These are phyloP conservation scores for Sciurus vulgaris DNA, from an alignment of 2,797 vertebrate genomes.

Conservation along the genomic window DNA sequence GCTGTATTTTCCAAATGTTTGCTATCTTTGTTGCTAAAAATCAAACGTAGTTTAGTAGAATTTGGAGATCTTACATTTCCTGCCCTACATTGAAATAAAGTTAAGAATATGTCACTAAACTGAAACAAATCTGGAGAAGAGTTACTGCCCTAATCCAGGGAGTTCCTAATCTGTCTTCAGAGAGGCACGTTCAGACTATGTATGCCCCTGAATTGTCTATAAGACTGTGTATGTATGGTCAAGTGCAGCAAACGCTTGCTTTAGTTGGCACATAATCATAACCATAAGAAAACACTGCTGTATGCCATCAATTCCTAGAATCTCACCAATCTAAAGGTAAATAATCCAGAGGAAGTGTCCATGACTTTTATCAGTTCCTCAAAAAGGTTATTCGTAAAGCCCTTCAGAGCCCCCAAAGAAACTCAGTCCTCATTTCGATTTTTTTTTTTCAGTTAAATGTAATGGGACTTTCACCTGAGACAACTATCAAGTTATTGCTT, in stretches of 20 bases:
- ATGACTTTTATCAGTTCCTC: neutral
- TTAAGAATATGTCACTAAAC: slow-evolving; percentile 12
- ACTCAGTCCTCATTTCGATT: neutral
- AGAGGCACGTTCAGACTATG: neutral
- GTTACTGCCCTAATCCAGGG: neutral
- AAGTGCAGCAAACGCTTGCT: no score
- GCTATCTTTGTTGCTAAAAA: neutral
- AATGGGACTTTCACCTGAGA: neutral
- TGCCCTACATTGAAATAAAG: slow-evolving; percentile 25
- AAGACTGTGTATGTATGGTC: neutral
- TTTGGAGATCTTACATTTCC: neutral
- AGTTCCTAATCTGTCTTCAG: neutral
- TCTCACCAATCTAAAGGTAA: no score
- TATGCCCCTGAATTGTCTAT: neutral
- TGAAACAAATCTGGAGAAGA: neutral
- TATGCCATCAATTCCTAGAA: no score
- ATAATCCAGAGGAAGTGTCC: neutral
- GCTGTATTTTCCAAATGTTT: slow-evolving; percentile 1
- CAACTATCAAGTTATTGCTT: neutral
- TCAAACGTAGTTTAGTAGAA: slow-evolving; percentile 1
- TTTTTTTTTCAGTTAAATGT: slow-evolving; percentile 43
- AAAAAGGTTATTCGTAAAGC: neutral
- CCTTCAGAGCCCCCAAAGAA: slow-evolving; percentile 1
- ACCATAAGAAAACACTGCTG: no score
- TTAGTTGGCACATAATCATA: no score